Percentiles rank a stretch among this genome's conserved stretches.
phyloP scores from a whole-genome alignment of 2,113 vertebrate species.

The Antigone vipio region DNA sequence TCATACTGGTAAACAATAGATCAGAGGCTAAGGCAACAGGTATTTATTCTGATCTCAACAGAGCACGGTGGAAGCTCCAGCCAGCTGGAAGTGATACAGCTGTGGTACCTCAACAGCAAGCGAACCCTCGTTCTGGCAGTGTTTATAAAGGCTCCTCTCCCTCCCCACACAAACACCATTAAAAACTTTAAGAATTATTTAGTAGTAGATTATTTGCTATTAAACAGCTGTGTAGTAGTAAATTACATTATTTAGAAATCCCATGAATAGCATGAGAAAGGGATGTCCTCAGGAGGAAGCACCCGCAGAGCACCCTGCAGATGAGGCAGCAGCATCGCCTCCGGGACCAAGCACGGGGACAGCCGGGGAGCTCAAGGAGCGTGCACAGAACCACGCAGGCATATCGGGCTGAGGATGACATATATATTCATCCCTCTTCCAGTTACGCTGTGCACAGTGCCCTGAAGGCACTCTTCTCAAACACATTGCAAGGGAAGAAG shows the following conservation, averaged over 20 bases:
- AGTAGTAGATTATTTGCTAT: background rate
- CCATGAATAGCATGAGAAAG: background rate
- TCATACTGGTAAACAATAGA: background rate
- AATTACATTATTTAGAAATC: background rate
- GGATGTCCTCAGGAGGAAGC: background rate
- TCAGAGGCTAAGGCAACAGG: background rate
- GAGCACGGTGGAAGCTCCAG: background rate
- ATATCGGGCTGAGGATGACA: background rate
- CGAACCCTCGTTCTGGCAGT: background rate
- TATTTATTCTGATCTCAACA: background rate
- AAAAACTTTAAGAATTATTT: background rate
- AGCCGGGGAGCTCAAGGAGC: background rate
- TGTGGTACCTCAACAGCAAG: background rate
- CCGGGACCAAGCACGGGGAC: background rate
- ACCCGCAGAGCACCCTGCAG: background rate
- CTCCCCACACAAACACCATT: background rate
- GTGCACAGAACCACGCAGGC: background rate
- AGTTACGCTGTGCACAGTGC: background rate
- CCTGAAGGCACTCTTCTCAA: background rate
- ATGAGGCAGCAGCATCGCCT: constrained; percentile 3
- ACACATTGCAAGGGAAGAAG: background rate
- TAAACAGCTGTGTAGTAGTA: background rate
- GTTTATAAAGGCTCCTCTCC: background rate
- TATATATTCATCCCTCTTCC: background rate
- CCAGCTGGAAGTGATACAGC: background rate